Evolutionary conservation across 2,888 invertebrate genomes (phyloP).

Genomic region (Zonitis immaculata): DNA sequence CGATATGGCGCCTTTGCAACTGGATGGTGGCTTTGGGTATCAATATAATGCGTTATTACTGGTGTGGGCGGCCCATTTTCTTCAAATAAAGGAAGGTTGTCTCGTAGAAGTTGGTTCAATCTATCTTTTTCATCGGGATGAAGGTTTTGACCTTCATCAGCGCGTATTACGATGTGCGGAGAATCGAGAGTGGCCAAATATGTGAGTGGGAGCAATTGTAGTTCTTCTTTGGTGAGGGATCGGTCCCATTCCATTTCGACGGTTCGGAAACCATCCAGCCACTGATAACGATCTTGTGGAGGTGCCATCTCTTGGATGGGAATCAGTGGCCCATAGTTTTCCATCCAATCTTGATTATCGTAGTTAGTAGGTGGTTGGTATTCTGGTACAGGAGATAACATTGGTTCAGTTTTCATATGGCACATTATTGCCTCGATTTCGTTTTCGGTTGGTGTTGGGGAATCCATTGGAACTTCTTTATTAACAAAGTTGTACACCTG

Average conservation of each 20-base stretch:
- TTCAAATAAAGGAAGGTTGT: not conserved
- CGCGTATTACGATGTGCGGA: not conserved
- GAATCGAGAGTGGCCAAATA: not conserved
- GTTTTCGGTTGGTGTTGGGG: not conserved
- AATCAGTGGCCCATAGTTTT: not conserved
- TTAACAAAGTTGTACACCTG: not conserved
- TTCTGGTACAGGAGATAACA: not conserved
- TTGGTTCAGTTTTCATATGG: not conserved
- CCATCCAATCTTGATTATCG: no score
- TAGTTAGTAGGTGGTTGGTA: not conserved
- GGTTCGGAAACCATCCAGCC: not conserved
- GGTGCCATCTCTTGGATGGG: not conserved
- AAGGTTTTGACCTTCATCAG: not conserved
- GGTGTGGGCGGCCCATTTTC: slow-evolving; percentile 1
- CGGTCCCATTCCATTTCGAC: slow-evolving; percentile 1
- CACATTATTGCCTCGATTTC: not conserved
- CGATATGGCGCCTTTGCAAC: slow-evolving; percentile 4
- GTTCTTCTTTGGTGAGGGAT: not conserved
- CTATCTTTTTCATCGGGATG: not conserved
- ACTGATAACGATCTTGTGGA: not conserved
- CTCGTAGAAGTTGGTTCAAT: not conserved
- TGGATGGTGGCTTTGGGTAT: slow-evolving; percentile 1
- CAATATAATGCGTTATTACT: slow-evolving; percentile 1
- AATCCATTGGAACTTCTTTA: not conserved
- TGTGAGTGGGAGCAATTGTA: not conserved